Percentiles rank a stretch among this genome's conserved stretches.
These are phyloP conservation scores for Nudaria mundana DNA, from an alignment of 2,888 invertebrate genomes.

Conservation along the genomic window DNA sequence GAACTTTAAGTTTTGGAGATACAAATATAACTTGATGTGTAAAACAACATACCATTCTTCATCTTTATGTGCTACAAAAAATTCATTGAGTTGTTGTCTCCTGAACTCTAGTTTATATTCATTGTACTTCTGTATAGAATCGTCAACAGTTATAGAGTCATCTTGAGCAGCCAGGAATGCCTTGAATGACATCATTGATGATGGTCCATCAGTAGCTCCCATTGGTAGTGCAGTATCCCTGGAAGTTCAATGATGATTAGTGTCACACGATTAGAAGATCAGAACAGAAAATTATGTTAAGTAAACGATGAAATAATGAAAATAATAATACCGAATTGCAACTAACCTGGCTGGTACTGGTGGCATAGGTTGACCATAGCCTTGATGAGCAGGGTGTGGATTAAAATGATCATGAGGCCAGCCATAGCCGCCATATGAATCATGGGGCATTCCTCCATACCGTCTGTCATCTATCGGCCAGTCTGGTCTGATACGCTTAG, in stretches of 20 bases:
- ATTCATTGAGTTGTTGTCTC: conserved; percentile 97
- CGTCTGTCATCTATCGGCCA: conserved; percentile 82
- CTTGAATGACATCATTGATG: conserved; percentile 98
- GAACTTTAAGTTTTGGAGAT: conserved; percentile 11
- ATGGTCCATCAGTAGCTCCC: conserved; percentile 86
- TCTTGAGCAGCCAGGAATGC: conserved; percentile 98
- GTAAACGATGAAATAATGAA: neutral
- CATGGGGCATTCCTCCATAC: conserved; percentile 77
- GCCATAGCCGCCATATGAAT: conserved; percentile 78
- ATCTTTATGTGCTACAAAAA: conserved; percentile 99
- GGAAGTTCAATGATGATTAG: conserved; percentile 7
- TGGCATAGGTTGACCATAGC: conserved; percentile 81
- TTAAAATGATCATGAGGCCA: conserved; percentile 79
- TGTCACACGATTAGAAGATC: no score
- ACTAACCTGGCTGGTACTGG: conserved; percentile 72
- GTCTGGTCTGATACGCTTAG: conserved; percentile 88
- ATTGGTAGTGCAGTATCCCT: conserved; percentile 79
- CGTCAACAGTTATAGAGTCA: conserved; percentile 98
- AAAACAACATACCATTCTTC: conserved; percentile 96
- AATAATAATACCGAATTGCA: neutral
- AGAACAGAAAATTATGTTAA: neutral
- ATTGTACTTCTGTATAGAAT: conserved; percentile 97
- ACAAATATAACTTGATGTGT: conserved; percentile 6
- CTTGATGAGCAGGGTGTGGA: conserved; percentile 82
- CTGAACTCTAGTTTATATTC: conserved; percentile 99